phyloP scores from a whole-genome alignment of 2,888 invertebrate genomes.

The Stenodera caucasica region DNA sequence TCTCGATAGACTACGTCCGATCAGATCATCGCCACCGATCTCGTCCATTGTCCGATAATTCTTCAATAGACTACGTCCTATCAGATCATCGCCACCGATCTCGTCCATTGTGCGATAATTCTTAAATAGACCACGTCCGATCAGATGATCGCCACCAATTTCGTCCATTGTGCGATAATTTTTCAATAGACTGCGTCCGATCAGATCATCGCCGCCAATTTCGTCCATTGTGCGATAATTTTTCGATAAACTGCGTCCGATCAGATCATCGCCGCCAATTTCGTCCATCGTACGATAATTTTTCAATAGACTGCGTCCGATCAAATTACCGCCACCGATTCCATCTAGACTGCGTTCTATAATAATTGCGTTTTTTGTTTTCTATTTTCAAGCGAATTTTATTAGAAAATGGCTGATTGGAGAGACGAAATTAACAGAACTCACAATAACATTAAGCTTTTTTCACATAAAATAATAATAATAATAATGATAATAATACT shows the following conservation, averaged over 20 bases:
- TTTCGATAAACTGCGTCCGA: conserved; percentile 13
- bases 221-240: conserved; percentile 26
- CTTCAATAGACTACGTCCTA: conserved; percentile 25
- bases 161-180: conserved; percentile 27
- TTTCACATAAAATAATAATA: too few species aligned
- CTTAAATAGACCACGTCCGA: conserved; percentile 16
- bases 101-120: conserved; percentile 11
- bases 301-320: conserved; percentile 32
- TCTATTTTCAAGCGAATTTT: background rate
- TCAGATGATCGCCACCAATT: conserved; percentile 32
- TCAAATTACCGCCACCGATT: conserved; percentile 33
- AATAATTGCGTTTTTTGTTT: background rate
- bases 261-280: conserved; percentile 9
- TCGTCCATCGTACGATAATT: conserved; percentile 11
- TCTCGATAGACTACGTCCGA: conserved; percentile 26
- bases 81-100: conserved; percentile 31
- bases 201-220: conserved; percentile 31
- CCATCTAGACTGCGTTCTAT: conserved; percentile 22
- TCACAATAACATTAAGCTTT: too few species aligned
- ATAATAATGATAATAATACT: conserved; percentile 1
- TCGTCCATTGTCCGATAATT: too few species aligned
- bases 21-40: conserved; percentile 32
- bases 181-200: too few species aligned
- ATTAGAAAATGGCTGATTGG: too few species aligned
- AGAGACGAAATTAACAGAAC: too few species aligned